Conservation (phyloP, 2,888 invertebrate genomes). For the Globia sparganii region DNA sequence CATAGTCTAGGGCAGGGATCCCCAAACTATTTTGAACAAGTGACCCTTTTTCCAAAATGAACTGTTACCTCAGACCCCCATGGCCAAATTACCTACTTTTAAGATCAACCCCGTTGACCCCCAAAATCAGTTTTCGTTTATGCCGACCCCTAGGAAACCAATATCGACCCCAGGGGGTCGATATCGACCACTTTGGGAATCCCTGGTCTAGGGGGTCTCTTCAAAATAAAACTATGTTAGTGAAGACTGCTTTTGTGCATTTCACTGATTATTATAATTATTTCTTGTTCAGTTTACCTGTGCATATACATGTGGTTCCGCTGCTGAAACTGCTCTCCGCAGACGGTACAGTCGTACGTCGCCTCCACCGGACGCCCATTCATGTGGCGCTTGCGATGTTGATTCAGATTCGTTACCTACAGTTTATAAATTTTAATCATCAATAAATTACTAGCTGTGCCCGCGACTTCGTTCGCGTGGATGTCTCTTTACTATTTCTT, state of each 20-base stretch:
- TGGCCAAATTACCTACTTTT: no score
- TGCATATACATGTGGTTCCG: constrained; percentile 87
- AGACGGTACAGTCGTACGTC: constrained; percentile 85
- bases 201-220: no score
- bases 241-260: background rate
- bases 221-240: background rate
- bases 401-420: constrained; percentile 89
- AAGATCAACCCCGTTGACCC: no score
- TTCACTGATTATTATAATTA: background rate
- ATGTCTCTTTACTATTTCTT: background rate
- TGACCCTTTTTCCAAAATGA: no score
- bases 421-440: background rate
- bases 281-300: constrained; percentile 72
- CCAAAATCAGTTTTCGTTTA: no score
- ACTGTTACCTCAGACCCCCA: no score
- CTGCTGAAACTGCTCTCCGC: constrained; percentile 86
- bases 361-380: constrained; percentile 82
- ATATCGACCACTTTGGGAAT: no score
- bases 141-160: no score
- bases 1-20: no score
- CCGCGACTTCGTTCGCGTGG: background rate
- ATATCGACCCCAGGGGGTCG: no score
- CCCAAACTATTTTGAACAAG: no score
- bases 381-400: constrained; percentile 88
- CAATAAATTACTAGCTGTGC: no score